phyloP scores from a whole-genome alignment of 1,140 invertebrate genomes.

The Adoxophyes honmai region DNA sequence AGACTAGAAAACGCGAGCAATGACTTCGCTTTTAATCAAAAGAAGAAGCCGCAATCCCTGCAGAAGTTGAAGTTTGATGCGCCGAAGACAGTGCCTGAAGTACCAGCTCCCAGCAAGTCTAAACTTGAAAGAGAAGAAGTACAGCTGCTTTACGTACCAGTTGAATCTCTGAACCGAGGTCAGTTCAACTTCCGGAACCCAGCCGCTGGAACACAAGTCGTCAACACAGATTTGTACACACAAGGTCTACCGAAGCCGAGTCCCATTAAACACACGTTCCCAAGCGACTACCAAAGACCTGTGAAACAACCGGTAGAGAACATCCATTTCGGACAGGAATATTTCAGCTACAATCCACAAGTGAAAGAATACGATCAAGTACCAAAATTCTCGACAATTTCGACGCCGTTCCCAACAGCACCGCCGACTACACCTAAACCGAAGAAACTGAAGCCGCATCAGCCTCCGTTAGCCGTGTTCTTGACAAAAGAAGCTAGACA shows the following conservation, averaged over 20 bases:
- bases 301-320: conserved; percentile 34
- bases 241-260: conserved; percentile 43
- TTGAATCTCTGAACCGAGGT: conserved; percentile 84
- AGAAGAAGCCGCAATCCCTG: conserved; percentile 49
- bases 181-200: conserved; percentile 69
- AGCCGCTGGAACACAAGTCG: conserved; percentile 37
- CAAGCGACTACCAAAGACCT: conserved; percentile 44
- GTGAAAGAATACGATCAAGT: conserved; percentile 44
- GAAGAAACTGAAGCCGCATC: conserved; percentile 84
- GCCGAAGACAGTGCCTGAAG: conserved; percentile 31
- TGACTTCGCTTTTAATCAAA: conserved; percentile 26
- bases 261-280: conserved; percentile 49
- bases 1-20: conserved; percentile 52
- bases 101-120: conserved; percentile 33
- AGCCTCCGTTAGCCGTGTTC: conserved; percentile 89
- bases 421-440: conserved; percentile 70
- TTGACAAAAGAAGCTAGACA: conserved; percentile 78
- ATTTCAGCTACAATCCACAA: conserved; percentile 48
- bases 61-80: conserved; percentile 61
- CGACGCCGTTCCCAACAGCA: conserved; percentile 66
- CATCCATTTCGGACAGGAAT: conserved; percentile 40
- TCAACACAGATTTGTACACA: conserved; percentile 54
- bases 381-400: conserved; percentile 55
- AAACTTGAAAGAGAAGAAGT: conserved; percentile 81
- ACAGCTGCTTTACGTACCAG: conserved; percentile 87